Evolutionary conservation across 2,797 vertebrate species (phyloP), one percentile per base, ranked within the genome.

Genomic region (Cyprinella venusta): DNA sequence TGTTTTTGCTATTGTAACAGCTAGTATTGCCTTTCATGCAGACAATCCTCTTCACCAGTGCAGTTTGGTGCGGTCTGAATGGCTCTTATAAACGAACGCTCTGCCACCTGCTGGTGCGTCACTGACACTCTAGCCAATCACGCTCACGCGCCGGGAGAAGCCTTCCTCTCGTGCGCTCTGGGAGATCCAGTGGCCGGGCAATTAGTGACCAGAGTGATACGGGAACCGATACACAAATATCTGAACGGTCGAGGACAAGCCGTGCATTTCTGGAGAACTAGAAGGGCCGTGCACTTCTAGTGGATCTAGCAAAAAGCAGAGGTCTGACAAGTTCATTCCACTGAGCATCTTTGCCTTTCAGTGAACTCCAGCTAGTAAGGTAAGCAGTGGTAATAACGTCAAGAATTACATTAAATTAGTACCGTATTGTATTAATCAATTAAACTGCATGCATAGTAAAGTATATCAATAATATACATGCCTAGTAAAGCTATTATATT

Each of bases 91-190:
- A 89, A 88, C 74, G 84, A 86, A 90, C 88, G 92, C 89, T 91
- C 91, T 92, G 94, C 92, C 93, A 94, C 94, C 93, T 94, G 92
- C 91, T 88, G 91, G 88, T 85, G 90, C 93, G 94, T 94, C 94
- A 94, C 90, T 77, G 84, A 82, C 30, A 85, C 84, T 68, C 81
- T 65, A 89, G 68, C 94, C 94, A 95, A 95, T 94, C 91, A 87
- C 54, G 84, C 65, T 48, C 88, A 54, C 54, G 67, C 48, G 87
- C 65, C 71, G 70, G 64, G 52, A 77, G 64, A 64, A 56, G 54
- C n/a, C 76, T 67, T 80, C 88, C 87, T 88, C 89, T 82, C 72
- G 88, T 84, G 92, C 87, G 91, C 90, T 88, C 90, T 88, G 83
- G 90, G 91, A 93, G 91, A 91, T 92, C 92, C 91, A 80, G 87